phyloP scores from a whole-genome alignment of 1,140 invertebrate species.

The Pseudomyrmex gracilis region DNA sequence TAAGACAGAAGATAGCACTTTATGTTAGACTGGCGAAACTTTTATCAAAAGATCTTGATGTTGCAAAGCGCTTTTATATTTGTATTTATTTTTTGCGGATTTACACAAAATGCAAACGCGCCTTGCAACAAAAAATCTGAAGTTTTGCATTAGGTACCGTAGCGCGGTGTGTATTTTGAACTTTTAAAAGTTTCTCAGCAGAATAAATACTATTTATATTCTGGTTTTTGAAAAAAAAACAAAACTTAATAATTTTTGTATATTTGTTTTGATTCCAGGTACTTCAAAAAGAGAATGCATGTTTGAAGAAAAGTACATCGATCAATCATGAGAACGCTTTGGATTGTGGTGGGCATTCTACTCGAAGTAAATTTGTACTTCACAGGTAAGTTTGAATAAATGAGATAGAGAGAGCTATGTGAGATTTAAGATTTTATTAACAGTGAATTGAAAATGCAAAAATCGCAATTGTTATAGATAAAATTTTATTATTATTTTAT shows the following conservation, averaged over 20 bases:
- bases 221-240: not conserved
- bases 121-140: too few species aligned
- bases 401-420: too few species aligned
- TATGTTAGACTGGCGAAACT: not conserved
- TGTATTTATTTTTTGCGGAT: too few species aligned
- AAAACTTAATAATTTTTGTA: not conserved
- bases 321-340: slow-evolving; percentile 77
- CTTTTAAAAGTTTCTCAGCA: too few species aligned
- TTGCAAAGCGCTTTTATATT: too few species aligned
- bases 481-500: not conserved
- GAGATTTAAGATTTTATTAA: too few species aligned
- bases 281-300: slow-evolving; percentile 54
- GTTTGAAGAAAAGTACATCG: slow-evolving; percentile 55
- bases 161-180: too few species aligned
- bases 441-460: not conserved
- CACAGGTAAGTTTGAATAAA: slow-evolving; percentile 68
- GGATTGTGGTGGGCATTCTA: slow-evolving; percentile 73
- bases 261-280: slow-evolving; percentile 65
- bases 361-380: slow-evolving; percentile 77
- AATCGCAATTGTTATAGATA: not conserved
- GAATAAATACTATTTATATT: not conserved
- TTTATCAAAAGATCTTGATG: too few species aligned
- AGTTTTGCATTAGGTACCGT: too few species aligned
- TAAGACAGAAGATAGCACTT: not conserved
- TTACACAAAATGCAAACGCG: too few species aligned